Conservation (phyloP, 2,888 invertebrate genomes). For the Miltochrista miniata region DNA sequence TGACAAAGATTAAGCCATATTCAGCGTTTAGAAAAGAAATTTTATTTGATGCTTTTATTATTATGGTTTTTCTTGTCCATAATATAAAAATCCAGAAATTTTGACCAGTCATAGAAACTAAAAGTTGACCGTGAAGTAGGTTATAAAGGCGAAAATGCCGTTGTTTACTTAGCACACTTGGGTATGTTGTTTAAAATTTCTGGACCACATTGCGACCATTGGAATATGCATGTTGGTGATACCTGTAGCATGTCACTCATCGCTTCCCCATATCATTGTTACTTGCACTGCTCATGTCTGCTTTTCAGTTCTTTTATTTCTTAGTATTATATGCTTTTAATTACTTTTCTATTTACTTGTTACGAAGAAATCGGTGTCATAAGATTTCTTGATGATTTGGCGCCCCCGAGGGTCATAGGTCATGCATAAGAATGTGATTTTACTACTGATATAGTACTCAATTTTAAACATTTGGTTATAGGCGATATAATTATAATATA, state of each 20-base stretch:
- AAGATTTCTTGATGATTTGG: slow-evolving; percentile 66
- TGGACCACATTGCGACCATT: slow-evolving; percentile 22
- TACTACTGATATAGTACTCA: slow-evolving; percentile 5
- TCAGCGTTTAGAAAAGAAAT: slow-evolving; percentile 4
- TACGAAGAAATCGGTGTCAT: slow-evolving; percentile 79
- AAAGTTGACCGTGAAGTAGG: too few species aligned
- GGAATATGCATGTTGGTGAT: slow-evolving; percentile 46
- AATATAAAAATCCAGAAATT: slow-evolving; percentile 15
- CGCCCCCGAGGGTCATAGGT: slow-evolving; percentile 75
- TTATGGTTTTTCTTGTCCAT: slow-evolving; percentile 22
- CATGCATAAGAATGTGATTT: slow-evolving; percentile 41
- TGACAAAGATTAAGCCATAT: slow-evolving; percentile 21
- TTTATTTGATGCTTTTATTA: slow-evolving; percentile 25
- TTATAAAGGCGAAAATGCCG: too few species aligned
- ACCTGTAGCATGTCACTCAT: slow-evolving; percentile 57
- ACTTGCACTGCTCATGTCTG: slow-evolving; percentile 63
- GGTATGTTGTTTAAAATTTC: slow-evolving; percentile 32
- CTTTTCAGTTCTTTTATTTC: slow-evolving; percentile 55
- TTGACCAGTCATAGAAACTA: slow-evolving; percentile 1
- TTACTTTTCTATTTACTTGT: slow-evolving; percentile 49
- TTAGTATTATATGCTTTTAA: slow-evolving; percentile 53
- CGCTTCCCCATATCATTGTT: slow-evolving; percentile 60
- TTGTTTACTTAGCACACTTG: too few species aligned
- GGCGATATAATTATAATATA: background rate
- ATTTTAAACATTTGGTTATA: background rate